A percentile compares a stretch with the other conserved stretches of the same genome.
These are phyloP conservation scores for Sipha flava DNA, from an alignment of 1,140 invertebrate species.

Conservation along the genomic window DNA sequence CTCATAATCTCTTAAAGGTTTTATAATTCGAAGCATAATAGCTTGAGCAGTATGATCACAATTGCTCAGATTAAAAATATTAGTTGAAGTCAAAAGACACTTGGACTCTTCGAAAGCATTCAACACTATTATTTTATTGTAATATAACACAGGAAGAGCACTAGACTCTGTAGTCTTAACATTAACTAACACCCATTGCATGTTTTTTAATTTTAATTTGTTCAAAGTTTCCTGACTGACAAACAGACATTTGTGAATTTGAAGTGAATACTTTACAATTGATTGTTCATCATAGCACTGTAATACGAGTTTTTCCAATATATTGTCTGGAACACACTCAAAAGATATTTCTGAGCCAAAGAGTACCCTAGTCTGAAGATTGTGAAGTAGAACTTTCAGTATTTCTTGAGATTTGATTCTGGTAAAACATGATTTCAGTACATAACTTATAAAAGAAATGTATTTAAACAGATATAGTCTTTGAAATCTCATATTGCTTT, in stretches of 20 bases:
- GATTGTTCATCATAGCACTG: neutral
- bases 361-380: neutral
- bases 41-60: neutral
- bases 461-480: neutral
- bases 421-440: neutral
- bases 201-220: neutral
- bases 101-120: neutral
- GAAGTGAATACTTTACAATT: neutral
- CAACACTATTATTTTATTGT: neutral
- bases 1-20: neutral
- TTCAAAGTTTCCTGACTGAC: neutral
- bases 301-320: neutral
- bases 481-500: neutral
- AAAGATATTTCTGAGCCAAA: neutral
- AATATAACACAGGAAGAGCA: neutral
- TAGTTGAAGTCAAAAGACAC: neutral
- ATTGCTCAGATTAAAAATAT: slow-evolving; percentile 8
- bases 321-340: slow-evolving; percentile 4
- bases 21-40: neutral
- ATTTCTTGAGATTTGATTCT: neutral
- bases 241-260: slow-evolving; percentile 20
- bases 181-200: slow-evolving; percentile 2
- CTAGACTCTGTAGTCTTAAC: neutral
- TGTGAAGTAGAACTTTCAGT: neutral
- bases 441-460: neutral